phyloP scores from a whole-genome alignment of 2,888 invertebrate species.

The Drosophila robusta region DNA sequence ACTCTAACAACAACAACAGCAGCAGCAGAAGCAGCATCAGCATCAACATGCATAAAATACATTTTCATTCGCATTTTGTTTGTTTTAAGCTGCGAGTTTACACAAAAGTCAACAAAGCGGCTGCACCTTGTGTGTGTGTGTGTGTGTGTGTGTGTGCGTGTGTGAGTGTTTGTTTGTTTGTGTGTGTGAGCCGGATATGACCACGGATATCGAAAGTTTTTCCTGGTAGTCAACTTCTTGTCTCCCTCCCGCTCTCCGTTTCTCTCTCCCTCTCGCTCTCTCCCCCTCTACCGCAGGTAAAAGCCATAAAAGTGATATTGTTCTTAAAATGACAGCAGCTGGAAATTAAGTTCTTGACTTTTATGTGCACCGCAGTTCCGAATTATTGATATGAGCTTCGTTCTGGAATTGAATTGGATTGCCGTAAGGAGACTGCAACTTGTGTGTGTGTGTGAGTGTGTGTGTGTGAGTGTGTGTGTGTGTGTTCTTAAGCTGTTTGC shows the following conservation, averaged over 20 bases:
- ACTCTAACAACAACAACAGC: constrained; percentile 17
- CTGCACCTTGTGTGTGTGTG: constrained; percentile 30
- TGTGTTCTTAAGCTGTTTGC: constrained; percentile 6
- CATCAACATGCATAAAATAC: constrained; percentile 74
- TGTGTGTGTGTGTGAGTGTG: constrained; percentile 6
- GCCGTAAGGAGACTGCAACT: constrained; percentile 32
- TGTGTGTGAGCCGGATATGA: constrained; percentile 65
- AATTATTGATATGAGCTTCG: constrained; percentile 75
- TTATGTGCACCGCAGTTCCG: constrained; percentile 73
- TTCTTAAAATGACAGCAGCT: constrained; percentile 74
- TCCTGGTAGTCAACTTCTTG: constrained; percentile 43
- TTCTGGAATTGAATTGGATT: constrained; percentile 54
- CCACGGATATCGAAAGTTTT: constrained; percentile 78
- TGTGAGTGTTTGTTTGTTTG: constrained; percentile 19
- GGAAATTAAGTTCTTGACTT: constrained; percentile 80
- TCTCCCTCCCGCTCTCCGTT: neutral
- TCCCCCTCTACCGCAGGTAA: constrained; percentile 4
- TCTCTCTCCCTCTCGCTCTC: neutral
- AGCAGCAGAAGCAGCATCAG: constrained; percentile 44
- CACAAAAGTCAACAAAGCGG: constrained; percentile 77
- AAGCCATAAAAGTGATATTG: constrained; percentile 77
- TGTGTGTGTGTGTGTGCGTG: constrained; percentile 2
- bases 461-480: constrained; percentile 5
- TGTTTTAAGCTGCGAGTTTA: constrained; percentile 77
- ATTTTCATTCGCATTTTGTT: constrained; percentile 78